Evolutionary conservation across 2,888 invertebrate genomes (phyloP).

Genomic region (Leptinotarsa juncta): DNA sequence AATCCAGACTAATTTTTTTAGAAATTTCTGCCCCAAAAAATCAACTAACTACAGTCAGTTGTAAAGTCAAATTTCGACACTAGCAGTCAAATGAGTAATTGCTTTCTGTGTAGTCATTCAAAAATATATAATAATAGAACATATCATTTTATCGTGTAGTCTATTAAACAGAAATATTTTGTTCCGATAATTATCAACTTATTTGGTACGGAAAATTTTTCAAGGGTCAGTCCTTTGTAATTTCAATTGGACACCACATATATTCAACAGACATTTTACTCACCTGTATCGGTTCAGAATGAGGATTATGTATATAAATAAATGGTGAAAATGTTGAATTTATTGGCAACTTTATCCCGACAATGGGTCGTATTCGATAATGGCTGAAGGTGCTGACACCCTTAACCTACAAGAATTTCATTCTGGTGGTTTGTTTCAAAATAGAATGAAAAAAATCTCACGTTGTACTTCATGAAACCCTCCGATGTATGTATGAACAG

Average conservation of each 20-base stretch:
- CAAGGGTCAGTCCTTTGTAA: neutral
- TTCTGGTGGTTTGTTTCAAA: slow-evolving; percentile 13
- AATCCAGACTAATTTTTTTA: no score
- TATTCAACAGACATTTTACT: slow-evolving; percentile 31
- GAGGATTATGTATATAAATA: slow-evolving; percentile 95
- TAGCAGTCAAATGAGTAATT: no score
- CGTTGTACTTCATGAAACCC: slow-evolving; percentile 89
- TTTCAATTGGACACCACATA: slow-evolving; percentile 2
- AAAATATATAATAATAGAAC: neutral
- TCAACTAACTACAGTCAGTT: no score
- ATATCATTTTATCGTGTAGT: neutral
- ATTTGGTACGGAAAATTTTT: neutral
- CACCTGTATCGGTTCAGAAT: slow-evolving; percentile 87
- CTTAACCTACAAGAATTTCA: slow-evolving; percentile 72
- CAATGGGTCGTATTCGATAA: slow-evolving; percentile 90
- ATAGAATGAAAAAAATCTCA: slow-evolving; percentile 61
- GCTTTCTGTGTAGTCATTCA: no score
- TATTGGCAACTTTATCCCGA: slow-evolving; percentile 90
- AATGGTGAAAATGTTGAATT: slow-evolving; percentile 91
- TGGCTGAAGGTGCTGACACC: slow-evolving; percentile 90
- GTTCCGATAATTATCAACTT: neutral
- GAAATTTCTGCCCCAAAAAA: no score
- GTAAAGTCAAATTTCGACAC: no score
- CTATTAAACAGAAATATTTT: neutral
- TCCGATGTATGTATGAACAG: slow-evolving; percentile 95